Evolutionary conservation across 2,888 invertebrate genomes (phyloP).

Genomic region (Achlya flavicornis): DNA sequence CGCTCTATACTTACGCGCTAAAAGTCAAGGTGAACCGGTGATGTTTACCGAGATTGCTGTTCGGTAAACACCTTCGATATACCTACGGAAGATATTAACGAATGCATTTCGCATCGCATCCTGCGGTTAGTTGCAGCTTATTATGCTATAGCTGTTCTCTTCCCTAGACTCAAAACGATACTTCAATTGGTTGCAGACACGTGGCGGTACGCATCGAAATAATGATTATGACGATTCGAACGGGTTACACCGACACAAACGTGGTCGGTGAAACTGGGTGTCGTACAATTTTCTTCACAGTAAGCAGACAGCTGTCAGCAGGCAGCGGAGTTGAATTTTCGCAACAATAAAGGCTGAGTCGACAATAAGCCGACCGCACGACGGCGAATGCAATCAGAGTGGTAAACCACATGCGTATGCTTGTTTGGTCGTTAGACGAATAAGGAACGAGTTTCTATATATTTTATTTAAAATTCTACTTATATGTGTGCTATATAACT

Average conservation of each 20-base stretch:
- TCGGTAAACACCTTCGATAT: constrained; percentile 7
- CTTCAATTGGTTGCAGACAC: constrained; percentile 62
- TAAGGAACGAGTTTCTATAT: constrained; percentile 25
- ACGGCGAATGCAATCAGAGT: constrained; percentile 40
- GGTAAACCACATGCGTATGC: constrained; percentile 40
- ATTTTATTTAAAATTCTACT: constrained; percentile 12
- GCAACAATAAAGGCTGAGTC: constrained; percentile 50
- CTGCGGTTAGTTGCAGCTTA: constrained; percentile 18
- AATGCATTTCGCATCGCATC: constrained; percentile 17
- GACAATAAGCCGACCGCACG: constrained; percentile 47
- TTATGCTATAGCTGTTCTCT: constrained; percentile 19
- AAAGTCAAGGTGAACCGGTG: constrained; percentile 77
- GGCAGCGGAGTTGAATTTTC: constrained; percentile 41
- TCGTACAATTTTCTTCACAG: constrained; percentile 48
- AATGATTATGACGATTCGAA: constrained; percentile 51
- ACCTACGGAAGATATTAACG: not conserved
- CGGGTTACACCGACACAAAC: constrained; percentile 41
- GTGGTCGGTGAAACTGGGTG: constrained; percentile 55
- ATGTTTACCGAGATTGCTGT: constrained; percentile 37
- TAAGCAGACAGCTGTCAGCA: constrained; percentile 17
- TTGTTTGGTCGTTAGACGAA: constrained; percentile 33
- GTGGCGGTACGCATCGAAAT: constrained; percentile 60
- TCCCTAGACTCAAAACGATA: constrained; percentile 23
- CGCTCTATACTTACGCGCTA: constrained; percentile 53
- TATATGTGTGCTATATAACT: constrained; percentile 1